These are phyloP conservation scores for Pteruthius melanotis DNA, from an alignment of 2,113 vertebrate genomes.

Conservation along the genomic window DNA sequence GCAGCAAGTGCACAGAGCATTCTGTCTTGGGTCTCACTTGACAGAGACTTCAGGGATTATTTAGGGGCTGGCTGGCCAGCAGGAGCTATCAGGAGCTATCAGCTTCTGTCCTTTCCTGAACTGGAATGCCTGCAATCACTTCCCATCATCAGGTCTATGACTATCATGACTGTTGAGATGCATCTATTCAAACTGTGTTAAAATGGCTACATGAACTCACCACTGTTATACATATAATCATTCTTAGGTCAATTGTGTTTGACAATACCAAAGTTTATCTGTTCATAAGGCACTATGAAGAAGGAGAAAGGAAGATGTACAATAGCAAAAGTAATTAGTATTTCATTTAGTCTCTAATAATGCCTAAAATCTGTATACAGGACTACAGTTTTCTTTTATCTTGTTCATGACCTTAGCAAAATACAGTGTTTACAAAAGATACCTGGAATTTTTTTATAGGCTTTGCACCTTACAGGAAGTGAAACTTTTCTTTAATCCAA, in stretches of 20 bases:
- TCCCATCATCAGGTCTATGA: not conserved
- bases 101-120: not conserved
- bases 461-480: not conserved
- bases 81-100: not conserved
- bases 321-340: not conserved
- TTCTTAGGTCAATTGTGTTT: not conserved
- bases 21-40: not conserved
- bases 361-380: not conserved
- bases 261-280: not conserved
- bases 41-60: not conserved
- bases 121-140: not conserved
- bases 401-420: not conserved
- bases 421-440: not conserved
- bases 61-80: not conserved
- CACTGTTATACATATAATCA: not conserved
- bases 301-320: not conserved
- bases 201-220: not conserved
- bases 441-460: not conserved
- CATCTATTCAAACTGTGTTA: not conserved
- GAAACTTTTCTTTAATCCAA: not conserved
- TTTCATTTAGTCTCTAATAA: not conserved
- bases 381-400: not conserved
- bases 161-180: not conserved
- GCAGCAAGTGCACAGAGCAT: rapidly evolving
- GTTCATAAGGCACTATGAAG: not conserved